Percentiles rank a stretch among this genome's conserved stretches.
Evolutionary conservation across 2,113 vertebrate species (phyloP).

Genomic region (Anoplopoma fimbria): DNA sequence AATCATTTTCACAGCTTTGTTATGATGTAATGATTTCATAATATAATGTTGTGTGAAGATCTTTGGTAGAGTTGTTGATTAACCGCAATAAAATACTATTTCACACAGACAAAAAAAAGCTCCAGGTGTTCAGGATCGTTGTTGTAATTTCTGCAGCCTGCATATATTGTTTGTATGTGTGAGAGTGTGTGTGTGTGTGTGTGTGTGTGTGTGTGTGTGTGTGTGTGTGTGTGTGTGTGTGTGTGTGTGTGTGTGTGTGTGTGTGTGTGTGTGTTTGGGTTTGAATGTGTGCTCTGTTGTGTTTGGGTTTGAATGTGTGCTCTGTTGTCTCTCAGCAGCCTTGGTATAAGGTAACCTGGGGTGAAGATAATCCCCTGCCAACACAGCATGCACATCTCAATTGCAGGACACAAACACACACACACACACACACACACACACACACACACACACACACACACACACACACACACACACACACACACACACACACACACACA

Average conservation of each 20-base stretch:
- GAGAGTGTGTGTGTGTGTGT: not conserved
- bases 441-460: not conserved
- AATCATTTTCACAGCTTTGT: slow-evolving; percentile 25
- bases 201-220: not conserved
- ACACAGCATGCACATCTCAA: slow-evolving; percentile 33
- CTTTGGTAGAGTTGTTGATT: not conserved
- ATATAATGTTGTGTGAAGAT: slow-evolving; percentile 12
- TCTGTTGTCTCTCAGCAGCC: not conserved
- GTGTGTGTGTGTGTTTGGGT: not conserved
- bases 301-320: not conserved
- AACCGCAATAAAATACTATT: not conserved
- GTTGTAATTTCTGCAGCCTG: slow-evolving; percentile 1
- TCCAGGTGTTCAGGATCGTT: slow-evolving; percentile 16
- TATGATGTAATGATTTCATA: slow-evolving; percentile 1
- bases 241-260: not conserved
- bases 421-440: not conserved
- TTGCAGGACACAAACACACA: slow-evolving; percentile 8
- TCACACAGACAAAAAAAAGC: slow-evolving; percentile 8
- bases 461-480: slow-evolving; percentile 4
- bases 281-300: not conserved
- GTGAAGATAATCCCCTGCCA: slow-evolving; percentile 53
- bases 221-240: not conserved
- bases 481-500: not conserved
- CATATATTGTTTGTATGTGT: not conserved
- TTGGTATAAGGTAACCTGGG: slow-evolving; percentile 41